These are phyloP conservation scores for Drosophila persimilis DNA, from an alignment of 1,140 invertebrate genomes.

Conservation along the genomic window DNA sequence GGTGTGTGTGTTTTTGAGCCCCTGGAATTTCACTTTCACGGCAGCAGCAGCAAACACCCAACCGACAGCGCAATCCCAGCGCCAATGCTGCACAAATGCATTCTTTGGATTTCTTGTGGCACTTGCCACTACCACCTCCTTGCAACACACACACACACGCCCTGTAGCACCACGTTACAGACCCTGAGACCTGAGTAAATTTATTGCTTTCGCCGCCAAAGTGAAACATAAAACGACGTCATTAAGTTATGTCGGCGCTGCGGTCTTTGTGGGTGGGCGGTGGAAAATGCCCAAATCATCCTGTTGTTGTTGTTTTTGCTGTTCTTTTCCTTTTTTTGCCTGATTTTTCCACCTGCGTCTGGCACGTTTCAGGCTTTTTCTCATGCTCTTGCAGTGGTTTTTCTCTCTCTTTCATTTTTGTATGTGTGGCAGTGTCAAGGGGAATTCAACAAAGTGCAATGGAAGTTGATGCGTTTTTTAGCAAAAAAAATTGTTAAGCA, in stretches of 20 bases:
- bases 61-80: conserved; percentile 18
- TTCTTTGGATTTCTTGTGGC: conserved; percentile 56
- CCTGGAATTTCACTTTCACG: conserved; percentile 70
- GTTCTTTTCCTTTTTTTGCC: conserved; percentile 8
- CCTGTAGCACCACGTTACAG: conserved; percentile 18
- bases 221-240: conserved; percentile 79
- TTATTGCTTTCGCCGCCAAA: conserved; percentile 72
- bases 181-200: conserved; percentile 51
- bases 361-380: no score
- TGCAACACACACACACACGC: conserved; percentile 6
- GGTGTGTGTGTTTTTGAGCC: conserved; percentile 33
- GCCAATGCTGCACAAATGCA: conserved; percentile 39
- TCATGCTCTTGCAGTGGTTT: conserved; percentile 7
- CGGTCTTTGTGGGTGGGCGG: conserved; percentile 17
- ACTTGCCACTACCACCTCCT: conserved; percentile 10
- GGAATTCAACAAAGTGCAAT: conserved; percentile 21
- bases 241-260: conserved; percentile 70
- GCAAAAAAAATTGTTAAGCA: conserved; percentile 1
- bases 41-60: conserved; percentile 27
- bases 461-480: conserved; percentile 11
- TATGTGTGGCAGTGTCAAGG: not conserved
- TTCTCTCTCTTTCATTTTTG: not conserved
- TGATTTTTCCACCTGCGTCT: conserved; percentile 12
- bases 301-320: conserved; percentile 13
- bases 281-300: conserved; percentile 20